Conservation (phyloP, 2,888 invertebrate species). For the Drosophila pegasa region DNA sequence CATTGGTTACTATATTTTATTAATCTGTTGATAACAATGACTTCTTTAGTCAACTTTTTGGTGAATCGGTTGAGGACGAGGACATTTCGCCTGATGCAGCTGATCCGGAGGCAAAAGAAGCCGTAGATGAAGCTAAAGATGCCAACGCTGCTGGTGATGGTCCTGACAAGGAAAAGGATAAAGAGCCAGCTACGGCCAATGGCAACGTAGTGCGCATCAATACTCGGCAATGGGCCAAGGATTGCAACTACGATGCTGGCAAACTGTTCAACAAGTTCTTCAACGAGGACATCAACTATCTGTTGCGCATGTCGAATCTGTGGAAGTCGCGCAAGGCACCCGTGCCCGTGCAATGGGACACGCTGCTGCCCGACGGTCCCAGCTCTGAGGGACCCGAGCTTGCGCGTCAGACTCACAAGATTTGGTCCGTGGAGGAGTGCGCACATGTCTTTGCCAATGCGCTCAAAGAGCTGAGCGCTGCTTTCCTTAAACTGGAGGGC, state of each 20-base stretch:
- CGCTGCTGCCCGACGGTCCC: slow-evolving; percentile 86
- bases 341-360: slow-evolving; percentile 90
- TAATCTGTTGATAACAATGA: slow-evolving; percentile 42
- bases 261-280: slow-evolving; percentile 97
- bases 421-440: slow-evolving; percentile 93
- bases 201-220: slow-evolving; percentile 88
- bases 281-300: slow-evolving; percentile 96
- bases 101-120: slow-evolving; percentile 93
- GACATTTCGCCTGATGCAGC: slow-evolving; percentile 99
- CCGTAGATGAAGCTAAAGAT: slow-evolving; percentile 15
- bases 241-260: slow-evolving; percentile 91
- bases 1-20: slow-evolving; percentile 29
- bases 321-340: slow-evolving; percentile 97
- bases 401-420: slow-evolving; percentile 89
- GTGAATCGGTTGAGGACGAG: slow-evolving; percentile 97
- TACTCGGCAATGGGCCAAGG: slow-evolving; percentile 96
- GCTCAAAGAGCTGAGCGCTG: slow-evolving; percentile 87
- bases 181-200: slow-evolving; percentile 80
- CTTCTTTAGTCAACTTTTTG: slow-evolving; percentile 94
- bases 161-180: slow-evolving; percentile 71
- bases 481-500: slow-evolving; percentile 86
- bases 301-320: slow-evolving; percentile 96
- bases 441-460: slow-evolving; percentile 89
- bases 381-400: slow-evolving; percentile 66
- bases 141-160: slow-evolving; percentile 82